Evolutionary conservation across 2,113 vertebrate species (phyloP).

Genomic region (Ariopsis seemanni): DNA sequence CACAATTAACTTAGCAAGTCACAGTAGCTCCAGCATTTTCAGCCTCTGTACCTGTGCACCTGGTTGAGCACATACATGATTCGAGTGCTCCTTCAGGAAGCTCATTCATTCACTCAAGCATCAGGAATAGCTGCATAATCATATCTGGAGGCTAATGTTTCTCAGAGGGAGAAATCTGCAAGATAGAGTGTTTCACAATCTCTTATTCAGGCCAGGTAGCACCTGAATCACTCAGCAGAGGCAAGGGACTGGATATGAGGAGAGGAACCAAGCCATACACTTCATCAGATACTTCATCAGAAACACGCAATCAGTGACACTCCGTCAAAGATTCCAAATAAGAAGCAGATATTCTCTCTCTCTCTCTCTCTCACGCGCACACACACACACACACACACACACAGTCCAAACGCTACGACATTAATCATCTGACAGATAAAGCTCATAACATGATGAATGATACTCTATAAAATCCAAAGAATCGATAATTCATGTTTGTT

Average conservation of each 20-base stretch:
- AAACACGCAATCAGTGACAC: conserved; percentile 10
- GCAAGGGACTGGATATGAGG: neutral
- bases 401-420: neutral
- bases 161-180: conserved; percentile 24
- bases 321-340: conserved; percentile 1
- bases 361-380: neutral
- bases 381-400: conserved; percentile 9
- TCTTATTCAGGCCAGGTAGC: conserved; percentile 22
- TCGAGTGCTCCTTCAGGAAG: conserved; percentile 11
- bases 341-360: neutral
- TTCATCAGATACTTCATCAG: conserved; percentile 7
- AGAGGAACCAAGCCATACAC: neutral
- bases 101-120: conserved; percentile 28
- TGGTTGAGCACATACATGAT: conserved; percentile 14
- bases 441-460: conserved; percentile 10
- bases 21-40: neutral
- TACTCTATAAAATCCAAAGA: conserved; percentile 1
- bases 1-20: neutral
- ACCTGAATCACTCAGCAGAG: conserved; percentile 5
- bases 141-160: conserved; percentile 22
- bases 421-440: neutral
- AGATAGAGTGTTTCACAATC: conserved; percentile 31
- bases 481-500: conserved; percentile 17
- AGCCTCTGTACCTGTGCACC: conserved; percentile 14
- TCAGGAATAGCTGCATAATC: conserved; percentile 24